These are phyloP conservation scores for Drosophila jambulina DNA, from an alignment of 1,140 invertebrate genomes.

Conservation along the genomic window DNA sequence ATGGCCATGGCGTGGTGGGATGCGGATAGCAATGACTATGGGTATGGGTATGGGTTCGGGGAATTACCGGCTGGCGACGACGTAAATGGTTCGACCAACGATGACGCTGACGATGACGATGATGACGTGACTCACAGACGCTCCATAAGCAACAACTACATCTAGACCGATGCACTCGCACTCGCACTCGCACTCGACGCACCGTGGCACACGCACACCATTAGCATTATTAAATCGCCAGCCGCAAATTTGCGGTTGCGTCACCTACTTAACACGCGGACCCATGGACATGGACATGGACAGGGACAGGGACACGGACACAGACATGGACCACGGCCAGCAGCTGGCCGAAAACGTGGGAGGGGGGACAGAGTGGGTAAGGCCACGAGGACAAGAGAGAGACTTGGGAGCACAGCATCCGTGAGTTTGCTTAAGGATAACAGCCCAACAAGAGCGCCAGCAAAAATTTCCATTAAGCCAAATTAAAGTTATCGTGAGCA, in stretches of 20 bases:
- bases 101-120: constrained; percentile 34
- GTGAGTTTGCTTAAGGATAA: constrained; percentile 48
- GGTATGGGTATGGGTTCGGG: constrained; percentile 38
- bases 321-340: constrained; percentile 32
- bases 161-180: constrained; percentile 47
- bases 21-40: constrained; percentile 8
- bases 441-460: constrained; percentile 36
- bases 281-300: constrained; percentile 31
- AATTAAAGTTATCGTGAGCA: constrained; percentile 78
- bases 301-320: constrained; percentile 31
- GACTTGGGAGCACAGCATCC: constrained; percentile 20
- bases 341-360: constrained; percentile 3
- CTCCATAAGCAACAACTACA: constrained; percentile 33
- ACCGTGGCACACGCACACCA: constrained; percentile 56
- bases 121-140: constrained; percentile 72
- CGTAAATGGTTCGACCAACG: constrained; percentile 68
- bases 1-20: constrained; percentile 17
- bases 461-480: constrained; percentile 81
- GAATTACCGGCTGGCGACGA: constrained; percentile 62
- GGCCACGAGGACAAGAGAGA: constrained; percentile 3
- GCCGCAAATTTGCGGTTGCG: constrained; percentile 82
- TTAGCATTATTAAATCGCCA: constrained; percentile 78
- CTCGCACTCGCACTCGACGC: constrained; percentile 39
- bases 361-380: background rate
- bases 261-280: constrained; percentile 76